Evolutionary conservation across 1,140 invertebrate species (phyloP).

Genomic region (Semibalanus balanoides): DNA sequence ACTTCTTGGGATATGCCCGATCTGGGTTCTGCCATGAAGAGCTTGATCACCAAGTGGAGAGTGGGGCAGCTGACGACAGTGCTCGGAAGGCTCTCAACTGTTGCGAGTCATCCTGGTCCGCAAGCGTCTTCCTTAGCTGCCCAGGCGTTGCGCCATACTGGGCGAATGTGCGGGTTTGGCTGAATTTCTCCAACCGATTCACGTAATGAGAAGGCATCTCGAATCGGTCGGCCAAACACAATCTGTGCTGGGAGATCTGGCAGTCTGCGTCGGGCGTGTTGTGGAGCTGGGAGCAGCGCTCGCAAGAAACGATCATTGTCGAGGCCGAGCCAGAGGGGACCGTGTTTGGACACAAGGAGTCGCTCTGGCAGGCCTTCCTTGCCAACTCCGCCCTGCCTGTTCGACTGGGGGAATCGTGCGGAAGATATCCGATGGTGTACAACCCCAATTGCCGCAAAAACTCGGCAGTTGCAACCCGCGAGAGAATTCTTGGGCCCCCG

Average conservation of each 20-base stretch:
- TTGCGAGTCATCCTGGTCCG: background rate
- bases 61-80: background rate
- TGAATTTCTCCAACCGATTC: background rate
- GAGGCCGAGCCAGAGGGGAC: background rate
- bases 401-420: slow-evolving; percentile 3
- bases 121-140: background rate
- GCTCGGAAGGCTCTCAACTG: background rate
- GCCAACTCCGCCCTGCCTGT: slow-evolving; percentile 7
- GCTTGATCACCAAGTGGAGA: background rate
- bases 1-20: background rate
- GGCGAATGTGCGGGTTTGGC: background rate
- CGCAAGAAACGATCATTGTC: slow-evolving; percentile 6
- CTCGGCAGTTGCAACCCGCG: background rate
- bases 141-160: background rate
- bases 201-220: slow-evolving; percentile 3
- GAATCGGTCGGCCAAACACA: slow-evolving; percentile 7
- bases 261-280: slow-evolving; percentile 6
- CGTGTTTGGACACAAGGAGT: slow-evolving; percentile 4
- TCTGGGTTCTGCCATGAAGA: background rate
- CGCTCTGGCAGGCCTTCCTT: slow-evolving; percentile 3
- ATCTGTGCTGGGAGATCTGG: slow-evolving; percentile 6
- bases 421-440: slow-evolving; percentile 5
- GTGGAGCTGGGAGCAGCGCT: background rate
- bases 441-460: slow-evolving; percentile 1
- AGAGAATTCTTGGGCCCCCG: background rate